Conservation (phyloP, 1,140 invertebrate species). For the Thaumatotibia leucotreta region DNA sequence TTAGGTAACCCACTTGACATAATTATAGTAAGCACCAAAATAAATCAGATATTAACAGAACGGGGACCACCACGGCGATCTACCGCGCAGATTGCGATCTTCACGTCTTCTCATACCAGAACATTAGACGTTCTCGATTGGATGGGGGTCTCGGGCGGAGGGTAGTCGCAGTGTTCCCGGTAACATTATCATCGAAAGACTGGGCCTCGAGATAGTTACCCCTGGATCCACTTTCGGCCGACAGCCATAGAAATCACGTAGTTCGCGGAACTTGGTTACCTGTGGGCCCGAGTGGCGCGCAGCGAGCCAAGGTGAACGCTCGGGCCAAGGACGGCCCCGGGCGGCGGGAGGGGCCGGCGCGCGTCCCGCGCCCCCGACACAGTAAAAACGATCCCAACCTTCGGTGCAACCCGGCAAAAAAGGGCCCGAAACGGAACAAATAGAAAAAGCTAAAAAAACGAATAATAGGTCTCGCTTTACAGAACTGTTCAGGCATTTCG, state of each 20-base stretch:
- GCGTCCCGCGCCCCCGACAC: constrained; percentile 30
- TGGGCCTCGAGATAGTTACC: constrained; percentile 45
- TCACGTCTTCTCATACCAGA: constrained; percentile 26
- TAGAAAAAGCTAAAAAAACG: constrained; percentile 66
- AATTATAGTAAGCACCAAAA: constrained; percentile 38
- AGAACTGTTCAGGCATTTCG: constrained; percentile 52
- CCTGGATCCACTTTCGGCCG: constrained; percentile 63
- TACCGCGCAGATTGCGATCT: constrained; percentile 25
- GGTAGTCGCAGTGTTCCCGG: constrained; percentile 48
- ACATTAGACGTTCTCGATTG: constrained; percentile 33
- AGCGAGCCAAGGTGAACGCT: constrained; percentile 71
- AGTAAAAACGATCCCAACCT: constrained; percentile 63
- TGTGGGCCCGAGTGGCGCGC: constrained; percentile 57
- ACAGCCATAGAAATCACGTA: constrained; percentile 73
- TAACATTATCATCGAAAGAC: constrained; percentile 59
- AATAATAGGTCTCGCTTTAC: constrained; percentile 63
- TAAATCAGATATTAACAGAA: constrained; percentile 28
- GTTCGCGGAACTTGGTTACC: constrained; percentile 74
- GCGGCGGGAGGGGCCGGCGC: constrained; percentile 38
- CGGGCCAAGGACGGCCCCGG: constrained; percentile 67
- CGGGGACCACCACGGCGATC: constrained; percentile 53
- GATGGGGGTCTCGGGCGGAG: constrained; percentile 32
- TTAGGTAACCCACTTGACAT: constrained; percentile 10
- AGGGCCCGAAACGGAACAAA: constrained; percentile 68
- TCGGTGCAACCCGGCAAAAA: constrained; percentile 66